Evolutionary conservation across 2,797 vertebrate genomes (phyloP).

Genomic region (Valencia hispanica): DNA sequence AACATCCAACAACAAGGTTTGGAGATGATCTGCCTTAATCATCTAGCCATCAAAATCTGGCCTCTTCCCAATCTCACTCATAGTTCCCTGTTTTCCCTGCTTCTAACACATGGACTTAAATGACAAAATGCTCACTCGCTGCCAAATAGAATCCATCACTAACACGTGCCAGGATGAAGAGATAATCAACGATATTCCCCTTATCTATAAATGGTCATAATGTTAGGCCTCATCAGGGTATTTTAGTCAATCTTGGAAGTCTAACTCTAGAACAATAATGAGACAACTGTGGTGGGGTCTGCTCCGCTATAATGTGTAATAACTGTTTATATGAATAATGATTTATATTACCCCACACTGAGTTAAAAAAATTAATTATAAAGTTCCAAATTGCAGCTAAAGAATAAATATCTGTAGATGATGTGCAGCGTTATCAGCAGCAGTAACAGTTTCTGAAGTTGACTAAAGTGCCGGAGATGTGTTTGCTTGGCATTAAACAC

Average conservation of each 20-base stretch:
- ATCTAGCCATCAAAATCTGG: neutral
- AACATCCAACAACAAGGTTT: neutral
- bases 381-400: neutral
- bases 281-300: neutral
- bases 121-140: neutral
- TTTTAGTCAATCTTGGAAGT: neutral
- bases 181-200: neutral
- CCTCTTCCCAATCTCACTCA: neutral
- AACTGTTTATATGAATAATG: constrained; percentile 14
- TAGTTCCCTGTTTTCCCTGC: neutral
- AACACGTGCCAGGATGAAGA: neutral
- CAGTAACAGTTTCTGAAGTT: constrained; percentile 49
- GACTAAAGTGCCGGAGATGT: constrained; percentile 45
- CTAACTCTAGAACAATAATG: constrained; percentile 5
- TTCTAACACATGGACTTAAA: neutral
- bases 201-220: neutral
- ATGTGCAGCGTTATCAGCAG: constrained; percentile 29
- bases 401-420: constrained; percentile 40
- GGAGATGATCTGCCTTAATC: neutral
- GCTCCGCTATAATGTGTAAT: constrained; percentile 3
- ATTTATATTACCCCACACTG: constrained; percentile 6
- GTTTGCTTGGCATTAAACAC: constrained; percentile 57
- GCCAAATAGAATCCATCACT: neutral
- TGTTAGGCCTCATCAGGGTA: neutral
- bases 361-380: neutral